phyloP scores from a whole-genome alignment of 2,888 invertebrate species.

The Drosophila siamana region DNA sequence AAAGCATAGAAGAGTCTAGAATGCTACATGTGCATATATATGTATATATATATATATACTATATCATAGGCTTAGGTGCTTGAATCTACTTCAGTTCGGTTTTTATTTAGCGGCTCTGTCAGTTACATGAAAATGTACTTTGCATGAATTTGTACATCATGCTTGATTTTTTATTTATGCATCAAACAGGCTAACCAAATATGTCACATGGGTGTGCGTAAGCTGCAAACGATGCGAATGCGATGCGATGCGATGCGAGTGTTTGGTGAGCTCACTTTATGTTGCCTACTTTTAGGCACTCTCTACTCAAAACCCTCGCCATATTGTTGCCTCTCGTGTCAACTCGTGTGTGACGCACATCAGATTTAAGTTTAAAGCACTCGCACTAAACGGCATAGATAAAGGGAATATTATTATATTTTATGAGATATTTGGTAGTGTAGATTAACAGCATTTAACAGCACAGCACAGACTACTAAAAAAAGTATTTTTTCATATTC shows the following conservation, averaged over 20 bases:
- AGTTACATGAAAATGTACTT: slow-evolving; percentile 75
- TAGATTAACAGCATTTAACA: too few species aligned
- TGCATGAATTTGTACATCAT: slow-evolving; percentile 69
- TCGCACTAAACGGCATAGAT: neutral
- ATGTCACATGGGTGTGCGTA: slow-evolving; percentile 73
- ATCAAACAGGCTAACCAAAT: slow-evolving; percentile 64
- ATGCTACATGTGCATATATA: slow-evolving; percentile 17
- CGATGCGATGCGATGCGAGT: slow-evolving; percentile 6
- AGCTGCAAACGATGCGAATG: slow-evolving; percentile 35
- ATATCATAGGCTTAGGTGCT: slow-evolving; percentile 63
- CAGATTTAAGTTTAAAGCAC: neutral
- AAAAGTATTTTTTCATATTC: too few species aligned
- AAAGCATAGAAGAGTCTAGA: neutral
- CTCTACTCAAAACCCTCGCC: slow-evolving; percentile 22
- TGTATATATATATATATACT: too few species aligned
- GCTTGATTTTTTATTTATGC: slow-evolving; percentile 78
- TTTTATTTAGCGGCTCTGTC: slow-evolving; percentile 46
- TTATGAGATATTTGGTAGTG: too few species aligned
- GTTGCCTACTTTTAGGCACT: slow-evolving; percentile 39
- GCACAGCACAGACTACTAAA: too few species aligned
- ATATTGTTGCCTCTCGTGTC: neutral
- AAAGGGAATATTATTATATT: neutral
- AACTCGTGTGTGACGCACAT: neutral
- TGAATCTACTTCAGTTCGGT: slow-evolving; percentile 23
- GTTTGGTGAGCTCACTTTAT: slow-evolving; percentile 7